A percentile compares a stretch with the other conserved stretches of the same genome.
Conservation (phyloP, 2,888 invertebrate genomes). For the Phengaris arion region DNA sequence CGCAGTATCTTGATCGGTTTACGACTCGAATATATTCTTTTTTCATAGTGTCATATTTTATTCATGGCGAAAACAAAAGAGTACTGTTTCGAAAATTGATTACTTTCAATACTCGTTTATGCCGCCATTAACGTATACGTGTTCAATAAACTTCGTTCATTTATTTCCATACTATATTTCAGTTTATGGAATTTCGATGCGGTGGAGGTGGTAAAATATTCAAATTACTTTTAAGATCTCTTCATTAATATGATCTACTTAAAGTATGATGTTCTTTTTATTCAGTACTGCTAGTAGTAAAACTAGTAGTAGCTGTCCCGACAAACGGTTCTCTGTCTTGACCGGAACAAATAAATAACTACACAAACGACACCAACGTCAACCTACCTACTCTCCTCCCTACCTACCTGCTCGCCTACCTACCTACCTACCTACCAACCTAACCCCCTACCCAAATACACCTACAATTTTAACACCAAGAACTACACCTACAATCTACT, state of each 20-base stretch:
- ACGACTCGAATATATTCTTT: slow-evolving; percentile 42
- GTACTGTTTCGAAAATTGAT: slow-evolving; percentile 17
- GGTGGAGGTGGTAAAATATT: slow-evolving; percentile 1
- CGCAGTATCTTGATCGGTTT: slow-evolving; percentile 67
- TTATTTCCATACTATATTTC: slow-evolving; percentile 17
- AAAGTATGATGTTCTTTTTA: background rate
- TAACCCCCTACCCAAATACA: no score
- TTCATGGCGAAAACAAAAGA: slow-evolving; percentile 22
- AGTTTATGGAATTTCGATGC: slow-evolving; percentile 12
- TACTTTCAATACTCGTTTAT: slow-evolving; percentile 22
- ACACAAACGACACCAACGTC: no score
- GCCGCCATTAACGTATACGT: slow-evolving; percentile 13
- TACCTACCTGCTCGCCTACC: no score
- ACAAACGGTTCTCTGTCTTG: no score
- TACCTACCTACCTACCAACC: no score
- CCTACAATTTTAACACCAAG: no score
- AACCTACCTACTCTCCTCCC: no score
- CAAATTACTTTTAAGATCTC: slow-evolving; percentile 11
- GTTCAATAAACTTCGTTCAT: slow-evolving; percentile 19
- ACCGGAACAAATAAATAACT: no score
- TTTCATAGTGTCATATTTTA: slow-evolving; percentile 33
- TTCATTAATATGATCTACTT: slow-evolving; percentile 7
- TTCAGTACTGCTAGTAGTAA: background rate
- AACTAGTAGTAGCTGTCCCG: no score
- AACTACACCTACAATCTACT: no score